Evolutionary conservation across 2,888 invertebrate genomes (phyloP), one percentile per base, ranked within the genome.

Genomic region (Agrilus cyanescens): DNA sequence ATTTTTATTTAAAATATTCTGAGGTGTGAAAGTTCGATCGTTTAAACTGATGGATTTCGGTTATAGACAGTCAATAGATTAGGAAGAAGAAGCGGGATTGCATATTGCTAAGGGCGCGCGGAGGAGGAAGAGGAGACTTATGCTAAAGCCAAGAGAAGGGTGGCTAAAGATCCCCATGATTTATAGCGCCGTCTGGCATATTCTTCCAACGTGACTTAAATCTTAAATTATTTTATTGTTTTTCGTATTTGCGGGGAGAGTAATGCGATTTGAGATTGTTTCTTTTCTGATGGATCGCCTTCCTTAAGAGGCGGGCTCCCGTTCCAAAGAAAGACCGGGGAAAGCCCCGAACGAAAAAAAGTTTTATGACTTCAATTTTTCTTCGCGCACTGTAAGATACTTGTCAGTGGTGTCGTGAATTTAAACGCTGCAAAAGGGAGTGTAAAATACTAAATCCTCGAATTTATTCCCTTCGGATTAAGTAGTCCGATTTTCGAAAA

Each of bases 221-320:
- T 57, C 55, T 54, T 54, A 66, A 66, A 66, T 59, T 60, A 62
- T 65, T 65, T 65, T 65, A 65, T 66, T 65, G 64, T 65, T 65
- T 66, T 65, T 58, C 48, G 47, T 46, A 49, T 50, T 49, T 45
- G 48, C 44, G 46, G 47, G 46, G 48, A 45, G 43, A 37, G 43
- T 47, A 45, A 47, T 47, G 44, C 43, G 41, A 39, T 41, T 45
- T 38, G 40, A 45, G 47, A 47, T 47, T 47, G 47, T 47, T 47
- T 47, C 43, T 20, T 25, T 14, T 37, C 43, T 47, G 47, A 47
- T 45, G 45, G 45, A 47, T 47, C 38, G 43, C 37, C 12, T 33
- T 40, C 20, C 36, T 38, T 25, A 25, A 25, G 25, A 25, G 25
- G 25, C 25, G 2, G 34, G 32, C 36, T 38, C 32, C 14, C 14